Conservation (phyloP, 2,888 invertebrate genomes). For the Aleiodes leptofemur region DNA sequence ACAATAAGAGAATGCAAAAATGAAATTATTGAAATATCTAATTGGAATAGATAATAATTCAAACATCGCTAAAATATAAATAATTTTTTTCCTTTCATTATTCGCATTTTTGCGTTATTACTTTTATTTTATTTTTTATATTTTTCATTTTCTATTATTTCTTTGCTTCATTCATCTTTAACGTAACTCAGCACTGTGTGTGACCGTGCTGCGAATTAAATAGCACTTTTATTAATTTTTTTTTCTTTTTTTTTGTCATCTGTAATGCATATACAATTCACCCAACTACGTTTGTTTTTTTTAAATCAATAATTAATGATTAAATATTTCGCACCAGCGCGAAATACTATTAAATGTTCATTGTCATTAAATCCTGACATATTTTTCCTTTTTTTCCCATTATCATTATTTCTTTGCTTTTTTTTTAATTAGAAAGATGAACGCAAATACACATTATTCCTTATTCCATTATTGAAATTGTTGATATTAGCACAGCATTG, state of each 20-base stretch:
- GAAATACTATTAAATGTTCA: conserved; percentile 58
- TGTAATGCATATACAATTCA: conserved; percentile 55
- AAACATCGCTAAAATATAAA: conserved; percentile 70
- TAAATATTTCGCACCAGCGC: conserved; percentile 66
- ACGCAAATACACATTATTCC: conserved; percentile 52
- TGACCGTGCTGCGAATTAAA: conserved; percentile 60
- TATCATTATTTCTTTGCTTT: conserved; percentile 35
- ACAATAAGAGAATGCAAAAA: conserved; percentile 52
- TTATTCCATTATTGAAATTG: conserved; percentile 54
- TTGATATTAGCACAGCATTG: conserved; percentile 69
- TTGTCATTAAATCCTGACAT: conserved; percentile 45
- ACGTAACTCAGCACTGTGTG: conserved; percentile 36
- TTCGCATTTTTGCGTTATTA: conserved; percentile 26
- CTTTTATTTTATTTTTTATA: conserved; percentile 32
- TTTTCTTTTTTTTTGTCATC: conserved; percentile 44
- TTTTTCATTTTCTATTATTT: conserved; percentile 40
- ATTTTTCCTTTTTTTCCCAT: conserved; percentile 42
- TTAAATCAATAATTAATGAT: conserved; percentile 56
- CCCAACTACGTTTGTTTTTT: conserved; percentile 35
- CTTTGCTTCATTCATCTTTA: conserved; percentile 39
- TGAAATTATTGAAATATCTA: conserved; percentile 58
- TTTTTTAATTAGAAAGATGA: conserved; percentile 48
- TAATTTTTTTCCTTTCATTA: conserved; percentile 52
- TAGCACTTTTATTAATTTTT: conserved; percentile 59
- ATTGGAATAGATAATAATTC: conserved; percentile 65